Percentiles rank a stretch among this genome's conserved stretches.
phyloP scores from a whole-genome alignment of 2,113 vertebrate genomes.

The Toxotes chatareus region DNA sequence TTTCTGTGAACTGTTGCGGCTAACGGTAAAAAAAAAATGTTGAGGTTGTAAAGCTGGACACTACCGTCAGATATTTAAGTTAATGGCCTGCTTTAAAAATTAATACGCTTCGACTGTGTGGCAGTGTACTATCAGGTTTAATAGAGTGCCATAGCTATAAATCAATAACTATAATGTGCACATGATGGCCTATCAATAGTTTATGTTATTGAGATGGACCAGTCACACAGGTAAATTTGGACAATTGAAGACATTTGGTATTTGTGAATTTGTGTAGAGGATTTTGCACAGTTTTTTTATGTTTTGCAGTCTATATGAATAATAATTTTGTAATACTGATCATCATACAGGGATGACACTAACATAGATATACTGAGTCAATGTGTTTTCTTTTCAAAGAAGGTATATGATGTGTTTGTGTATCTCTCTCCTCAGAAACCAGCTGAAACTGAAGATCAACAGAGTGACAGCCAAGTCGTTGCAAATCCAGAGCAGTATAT shows the following conservation, averaged over 20 bases:
- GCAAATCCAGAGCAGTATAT: conserved; percentile 83
- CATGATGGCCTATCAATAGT: neutral
- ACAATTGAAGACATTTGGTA: neutral
- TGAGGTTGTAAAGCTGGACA: neutral
- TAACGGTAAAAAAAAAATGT: neutral
- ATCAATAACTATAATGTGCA: neutral
- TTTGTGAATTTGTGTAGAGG: too few species aligned
- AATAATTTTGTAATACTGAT: neutral
- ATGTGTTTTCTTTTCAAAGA: neutral
- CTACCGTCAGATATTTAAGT: neutral
- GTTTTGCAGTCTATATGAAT: neutral
- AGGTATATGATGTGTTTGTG: neutral
- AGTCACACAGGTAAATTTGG: neutral
- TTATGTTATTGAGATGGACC: neutral
- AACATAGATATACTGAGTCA: neutral
- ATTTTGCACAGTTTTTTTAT: neutral
- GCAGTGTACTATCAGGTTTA: neutral
- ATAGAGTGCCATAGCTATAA: neutral
- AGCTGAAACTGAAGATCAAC: conserved; percentile 83
- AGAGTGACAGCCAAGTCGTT: conserved; percentile 72
- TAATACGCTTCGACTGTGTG: neutral
- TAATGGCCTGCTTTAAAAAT: neutral
- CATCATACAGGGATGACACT: neutral
- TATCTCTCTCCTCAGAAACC: conserved; percentile 72
- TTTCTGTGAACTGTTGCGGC: neutral